A percentile compares a stretch with the other conserved stretches of the same genome.
Evolutionary conservation across 2,113 vertebrate genomes (phyloP).

Genomic region (Hemichromis elongatus): DNA sequence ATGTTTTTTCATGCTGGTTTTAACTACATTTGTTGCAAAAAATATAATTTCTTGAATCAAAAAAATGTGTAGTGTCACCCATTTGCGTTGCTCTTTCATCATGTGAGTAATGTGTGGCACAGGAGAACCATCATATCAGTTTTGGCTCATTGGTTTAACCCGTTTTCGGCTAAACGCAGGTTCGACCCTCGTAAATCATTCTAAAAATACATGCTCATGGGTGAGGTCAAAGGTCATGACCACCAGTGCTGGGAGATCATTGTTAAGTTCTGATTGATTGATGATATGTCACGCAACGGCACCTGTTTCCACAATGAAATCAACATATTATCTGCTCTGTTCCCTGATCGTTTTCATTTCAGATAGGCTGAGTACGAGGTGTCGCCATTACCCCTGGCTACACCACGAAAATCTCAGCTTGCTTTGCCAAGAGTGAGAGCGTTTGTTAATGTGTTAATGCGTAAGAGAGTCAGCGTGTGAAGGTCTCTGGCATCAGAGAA

Average conservation of each 20-base stretch:
- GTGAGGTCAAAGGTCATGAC: conserved; percentile 47
- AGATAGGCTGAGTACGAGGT: not conserved
- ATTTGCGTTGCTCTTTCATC: not conserved
- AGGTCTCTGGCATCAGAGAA: conserved; percentile 3
- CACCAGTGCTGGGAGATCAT: conserved; percentile 29
- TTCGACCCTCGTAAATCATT: conserved; percentile 36
- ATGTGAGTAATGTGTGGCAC: not conserved
- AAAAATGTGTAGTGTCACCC: accelerated
- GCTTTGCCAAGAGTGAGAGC: not conserved
- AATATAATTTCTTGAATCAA: not conserved
- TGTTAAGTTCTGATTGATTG: conserved; percentile 62
- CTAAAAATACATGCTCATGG: conserved; percentile 5
- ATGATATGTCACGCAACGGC: conserved; percentile 49
- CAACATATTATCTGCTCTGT: conserved; percentile 20
- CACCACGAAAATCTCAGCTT: not conserved
- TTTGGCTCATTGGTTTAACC: not conserved
- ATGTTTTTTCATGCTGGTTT: not conserved
- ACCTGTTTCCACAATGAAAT: conserved; percentile 56
- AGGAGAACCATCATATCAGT: not conserved
- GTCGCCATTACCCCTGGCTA: not conserved
- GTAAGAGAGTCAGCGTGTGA: not conserved
- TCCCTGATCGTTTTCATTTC: not conserved
- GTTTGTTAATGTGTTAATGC: not conserved
- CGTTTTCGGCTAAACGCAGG: conserved; percentile 2
- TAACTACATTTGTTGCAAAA: not conserved